Evolutionary conservation across 2,888 invertebrate genomes (phyloP).

Genomic region (Pogonocherus hispidulus): DNA sequence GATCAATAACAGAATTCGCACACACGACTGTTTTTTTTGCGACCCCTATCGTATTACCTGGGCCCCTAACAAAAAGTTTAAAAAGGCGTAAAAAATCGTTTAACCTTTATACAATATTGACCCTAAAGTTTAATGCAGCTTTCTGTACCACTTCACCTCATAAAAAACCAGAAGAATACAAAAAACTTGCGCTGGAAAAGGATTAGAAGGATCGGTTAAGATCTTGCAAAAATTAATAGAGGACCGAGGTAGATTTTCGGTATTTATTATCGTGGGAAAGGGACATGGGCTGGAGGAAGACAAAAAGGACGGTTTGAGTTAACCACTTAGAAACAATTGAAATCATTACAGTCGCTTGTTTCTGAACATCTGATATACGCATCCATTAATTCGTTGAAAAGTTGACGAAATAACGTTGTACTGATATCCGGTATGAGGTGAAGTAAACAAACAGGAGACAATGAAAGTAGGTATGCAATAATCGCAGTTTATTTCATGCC

Average conservation of each 20-base stretch:
- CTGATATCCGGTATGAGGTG: neutral
- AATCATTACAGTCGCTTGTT: neutral
- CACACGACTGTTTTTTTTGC: conserved; percentile 45
- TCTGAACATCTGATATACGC: neutral
- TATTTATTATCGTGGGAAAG: conserved; percentile 54
- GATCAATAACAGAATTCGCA: conserved; percentile 27
- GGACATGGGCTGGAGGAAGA: conserved; percentile 12
- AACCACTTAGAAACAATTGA: conserved; percentile 6
- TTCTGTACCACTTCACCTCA: conserved; percentile 48
- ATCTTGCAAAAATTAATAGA: conserved; percentile 46
- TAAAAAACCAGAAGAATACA: conserved; percentile 37
- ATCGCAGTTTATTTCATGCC: no score
- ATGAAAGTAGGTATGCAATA: no score
- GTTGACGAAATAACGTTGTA: neutral
- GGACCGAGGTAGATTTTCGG: conserved; percentile 34
- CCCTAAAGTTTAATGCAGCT: conserved; percentile 48
- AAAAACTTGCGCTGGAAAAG: conserved; percentile 45
- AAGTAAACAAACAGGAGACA: no score
- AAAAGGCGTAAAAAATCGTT: conserved; percentile 61
- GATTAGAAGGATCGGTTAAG: conserved; percentile 46
- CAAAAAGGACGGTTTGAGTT: conserved; percentile 8
- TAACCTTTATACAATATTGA: conserved; percentile 57
- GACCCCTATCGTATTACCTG: conserved; percentile 55
- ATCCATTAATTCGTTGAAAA: neutral
- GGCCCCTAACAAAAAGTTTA: conserved; percentile 55